These are phyloP conservation scores for Dendrolimus houi DNA, from an alignment of 2,888 invertebrate genomes.

Conservation along the genomic window DNA sequence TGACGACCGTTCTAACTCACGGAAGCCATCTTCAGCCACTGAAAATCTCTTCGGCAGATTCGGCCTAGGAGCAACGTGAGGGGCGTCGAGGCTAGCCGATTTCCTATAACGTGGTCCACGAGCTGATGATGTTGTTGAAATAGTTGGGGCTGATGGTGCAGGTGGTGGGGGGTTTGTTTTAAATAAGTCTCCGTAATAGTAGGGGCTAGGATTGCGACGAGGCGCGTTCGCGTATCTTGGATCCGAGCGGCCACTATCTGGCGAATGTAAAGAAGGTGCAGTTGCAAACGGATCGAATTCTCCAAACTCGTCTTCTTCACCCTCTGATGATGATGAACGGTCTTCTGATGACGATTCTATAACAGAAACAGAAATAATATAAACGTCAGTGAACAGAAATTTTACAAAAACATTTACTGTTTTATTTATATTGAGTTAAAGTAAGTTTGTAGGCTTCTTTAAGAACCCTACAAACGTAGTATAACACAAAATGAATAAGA, in stretches of 20 bases:
- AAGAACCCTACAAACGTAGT: too few species aligned
- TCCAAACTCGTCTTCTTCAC: constrained; percentile 77
- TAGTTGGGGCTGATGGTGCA: constrained; percentile 68
- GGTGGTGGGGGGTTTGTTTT: constrained; percentile 60
- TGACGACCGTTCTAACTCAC: constrained; percentile 70
- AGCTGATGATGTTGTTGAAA: constrained; percentile 58
- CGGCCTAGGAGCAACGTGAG: constrained; percentile 79
- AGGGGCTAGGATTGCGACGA: constrained; percentile 85
- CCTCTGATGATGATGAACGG: constrained; percentile 71
- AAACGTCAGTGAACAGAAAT: too few species aligned
- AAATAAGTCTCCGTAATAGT: constrained; percentile 88
- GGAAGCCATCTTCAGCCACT: constrained; percentile 82
- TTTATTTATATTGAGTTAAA: too few species aligned
- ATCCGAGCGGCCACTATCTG: constrained; percentile 80
- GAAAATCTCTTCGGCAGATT: constrained; percentile 81
- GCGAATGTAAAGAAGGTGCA: constrained; percentile 80
- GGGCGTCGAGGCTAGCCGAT: constrained; percentile 84
- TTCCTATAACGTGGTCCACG: constrained; percentile 80
- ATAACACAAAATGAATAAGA: too few species aligned
- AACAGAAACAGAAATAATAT: constrained; percentile 28
- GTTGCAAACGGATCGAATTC: constrained; percentile 67
- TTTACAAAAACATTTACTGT: too few species aligned
- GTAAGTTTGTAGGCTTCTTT: too few species aligned
- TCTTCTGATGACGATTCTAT: constrained; percentile 63
- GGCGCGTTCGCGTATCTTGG: constrained; percentile 74